Base-by-base conservation (phyloP, 2,113 vertebrate genomes). In the Merops nubicus region DNA sequence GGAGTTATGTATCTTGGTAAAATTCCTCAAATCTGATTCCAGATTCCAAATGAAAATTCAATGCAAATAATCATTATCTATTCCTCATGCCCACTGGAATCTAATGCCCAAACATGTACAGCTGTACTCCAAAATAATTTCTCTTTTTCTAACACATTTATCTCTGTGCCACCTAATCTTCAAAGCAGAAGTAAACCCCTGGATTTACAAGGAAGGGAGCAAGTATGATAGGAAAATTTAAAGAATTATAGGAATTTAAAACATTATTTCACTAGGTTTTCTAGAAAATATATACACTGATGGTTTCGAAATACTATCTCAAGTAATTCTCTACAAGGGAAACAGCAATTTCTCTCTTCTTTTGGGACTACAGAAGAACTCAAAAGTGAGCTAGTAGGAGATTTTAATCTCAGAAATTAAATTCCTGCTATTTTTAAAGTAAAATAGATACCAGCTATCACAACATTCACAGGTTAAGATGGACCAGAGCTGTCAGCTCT, bases 1-100 rank as follows among this genome's bases (percentile, higher is more conserved):
- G 48, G 9, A 92, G 29, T 65, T 90, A 89, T 10, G 28, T 64
- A 78, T 86, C 95, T 92, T 95, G 65, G 88, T 92, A 90, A 90
- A 88, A 92, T 62, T 91, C 53, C 54, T 43, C 56, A 68, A 81
- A 68, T 78, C 48, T 53, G 73, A 68, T n/a, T 85, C 80, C 70
- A 89, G 80, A 89, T 64, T 82, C 70, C 43, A 57, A 89, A 69
- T 57, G 80, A 91, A 82, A 95, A 91, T 59, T 74, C 75, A 78
- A 4, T 43, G 54, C 54, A 91, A 89, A 88, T 47, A 59, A 81
- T 82, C 67, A 69, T 91, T 93, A 74, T 33, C 60, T 93, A 36
- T 59, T 69, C 23, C 82, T 91, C 42, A 69, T 68, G 67, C 38
- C 43, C 31, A 51, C 54, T 93, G 69, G 53, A 93, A 81, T 72